Evolutionary conservation across 2,888 invertebrate species (phyloP).

Genomic region (Atethmia centrago): DNA sequence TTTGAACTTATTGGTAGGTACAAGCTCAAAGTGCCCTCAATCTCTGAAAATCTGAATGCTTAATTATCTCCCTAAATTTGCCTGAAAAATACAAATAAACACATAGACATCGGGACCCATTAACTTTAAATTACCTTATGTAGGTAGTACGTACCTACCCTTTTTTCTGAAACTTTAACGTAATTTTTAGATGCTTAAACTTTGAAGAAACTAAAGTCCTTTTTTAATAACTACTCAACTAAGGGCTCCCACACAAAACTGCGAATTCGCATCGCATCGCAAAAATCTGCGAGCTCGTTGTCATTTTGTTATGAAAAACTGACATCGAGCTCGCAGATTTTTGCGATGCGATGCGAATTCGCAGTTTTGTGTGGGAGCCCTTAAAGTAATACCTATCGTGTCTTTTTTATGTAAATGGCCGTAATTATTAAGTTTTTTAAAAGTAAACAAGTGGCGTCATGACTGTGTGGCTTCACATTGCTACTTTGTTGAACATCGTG

Average conservation of each 20-base stretch:
- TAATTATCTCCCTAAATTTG: no score
- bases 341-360: no score
- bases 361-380: no score
- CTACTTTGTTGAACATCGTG: conserved; percentile 64
- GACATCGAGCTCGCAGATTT: no score
- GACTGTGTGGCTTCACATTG: conserved; percentile 57
- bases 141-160: background rate
- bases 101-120: background rate
- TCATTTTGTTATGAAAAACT: no score
- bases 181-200: no score
- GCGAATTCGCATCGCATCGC: no score
- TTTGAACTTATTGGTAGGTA: no score
- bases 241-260: no score
- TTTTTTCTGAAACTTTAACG: background rate
- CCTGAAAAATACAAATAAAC: background rate
- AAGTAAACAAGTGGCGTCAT: conserved; percentile 52
- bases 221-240: background rate
- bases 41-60: background rate
- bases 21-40: no score
- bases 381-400: background rate
- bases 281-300: no score
- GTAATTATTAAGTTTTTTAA: conserved; percentile 28
- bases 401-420: conserved; percentile 1
- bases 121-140: background rate
- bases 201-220: background rate